phyloP scores from a whole-genome alignment of 2,797 vertebrate genomes.

The Arctocebus calabarensis region DNA sequence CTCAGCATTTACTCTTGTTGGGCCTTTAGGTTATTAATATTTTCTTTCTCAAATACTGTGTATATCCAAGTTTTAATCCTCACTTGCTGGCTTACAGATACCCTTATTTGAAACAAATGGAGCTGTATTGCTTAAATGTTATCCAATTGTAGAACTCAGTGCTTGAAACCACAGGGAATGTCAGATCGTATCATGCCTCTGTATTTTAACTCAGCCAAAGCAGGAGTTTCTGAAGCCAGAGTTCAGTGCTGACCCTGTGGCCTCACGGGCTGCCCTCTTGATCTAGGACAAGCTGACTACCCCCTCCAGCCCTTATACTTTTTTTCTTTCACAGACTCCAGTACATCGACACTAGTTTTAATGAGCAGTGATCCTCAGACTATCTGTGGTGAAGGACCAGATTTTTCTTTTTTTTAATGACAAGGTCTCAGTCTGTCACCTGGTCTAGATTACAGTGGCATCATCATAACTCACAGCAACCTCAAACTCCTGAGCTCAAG shows the following conservation, averaged over 20 bases:
- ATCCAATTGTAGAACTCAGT: neutral
- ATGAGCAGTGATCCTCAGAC: neutral
- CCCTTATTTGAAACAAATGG: neutral
- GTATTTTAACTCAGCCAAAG: neutral
- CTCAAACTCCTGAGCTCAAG: neutral
- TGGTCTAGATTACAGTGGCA: neutral
- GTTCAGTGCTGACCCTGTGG: neutral
- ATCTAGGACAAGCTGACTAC: no score
- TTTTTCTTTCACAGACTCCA: neutral
- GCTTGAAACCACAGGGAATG: neutral
- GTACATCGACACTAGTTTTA: neutral
- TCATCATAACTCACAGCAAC: neutral
- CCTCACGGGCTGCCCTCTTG: neutral
- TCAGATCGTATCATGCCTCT: neutral
- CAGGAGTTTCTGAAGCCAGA: neutral
- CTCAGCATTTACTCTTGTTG: neutral
- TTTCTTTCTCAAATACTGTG: neutral
- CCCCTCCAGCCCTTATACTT: no score
- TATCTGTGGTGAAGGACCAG: neutral
- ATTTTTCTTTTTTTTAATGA: neutral
- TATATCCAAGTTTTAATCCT: constrained; percentile 19
- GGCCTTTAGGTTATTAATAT: neutral
- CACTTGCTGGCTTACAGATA: neutral
- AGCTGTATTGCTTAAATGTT: neutral
- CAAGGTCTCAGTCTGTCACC: neutral